Percentiles rank a stretch among this genome's conserved stretches.
Conservation (phyloP, 1,140 invertebrate species). For the Zophobas morio region DNA sequence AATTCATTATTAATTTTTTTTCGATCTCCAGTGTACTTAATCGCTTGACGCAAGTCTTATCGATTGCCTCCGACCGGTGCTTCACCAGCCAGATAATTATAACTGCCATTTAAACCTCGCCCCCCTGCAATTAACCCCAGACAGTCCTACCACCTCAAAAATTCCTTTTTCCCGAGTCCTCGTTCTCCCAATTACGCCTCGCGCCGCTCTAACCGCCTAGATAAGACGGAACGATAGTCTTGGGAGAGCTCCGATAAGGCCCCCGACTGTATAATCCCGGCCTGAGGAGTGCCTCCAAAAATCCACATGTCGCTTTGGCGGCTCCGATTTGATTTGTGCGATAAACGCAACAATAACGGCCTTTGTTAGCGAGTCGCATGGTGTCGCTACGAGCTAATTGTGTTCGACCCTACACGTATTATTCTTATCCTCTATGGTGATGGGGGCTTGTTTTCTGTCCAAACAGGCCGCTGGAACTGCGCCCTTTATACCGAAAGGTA, state of each 20-base stretch:
- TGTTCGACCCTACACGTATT: constrained; percentile 47
- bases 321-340: constrained; percentile 12
- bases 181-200: too few species aligned
- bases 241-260: neutral
- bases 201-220: neutral
- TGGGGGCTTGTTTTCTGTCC: constrained; percentile 25
- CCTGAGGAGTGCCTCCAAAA: neutral
- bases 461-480: neutral
- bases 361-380: neutral
- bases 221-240: constrained; percentile 22
- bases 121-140: too few species aligned
- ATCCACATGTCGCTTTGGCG: neutral
- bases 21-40: too few species aligned
- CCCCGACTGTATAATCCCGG: neutral
- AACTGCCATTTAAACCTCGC: neutral
- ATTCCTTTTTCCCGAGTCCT: too few species aligned
- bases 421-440: constrained; percentile 46
- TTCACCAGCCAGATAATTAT: constrained; percentile 33
- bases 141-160: neutral
- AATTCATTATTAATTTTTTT: too few species aligned
- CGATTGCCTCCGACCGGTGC: neutral
- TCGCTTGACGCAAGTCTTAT: neutral
- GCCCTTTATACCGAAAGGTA: constrained; percentile 16
- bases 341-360: constrained; percentile 13
- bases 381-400: constrained; percentile 30